phyloP scores from a whole-genome alignment of 2,113 vertebrate genomes.

The human region GRCh38 chr1:17199501-17200000 shows the following conservation, averaged over 20 bases:
- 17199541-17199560: no score
- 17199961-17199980: rapidly evolving
- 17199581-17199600: rapidly evolving
- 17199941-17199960: background rate
- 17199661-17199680: background rate
- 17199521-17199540: background rate
- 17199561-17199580: background rate
- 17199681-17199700: background rate
- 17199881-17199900: background rate
- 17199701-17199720: background rate
- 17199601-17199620: background rate
- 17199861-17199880: background rate
- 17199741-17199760: background rate
- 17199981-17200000: background rate
- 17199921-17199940: background rate
- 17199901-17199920: no score
- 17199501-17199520: background rate
- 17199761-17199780: background rate
- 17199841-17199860: background rate
- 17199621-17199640: background rate
- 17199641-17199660: rapidly evolving
- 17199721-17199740: background rate
- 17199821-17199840: background rate
- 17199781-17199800: background rate
- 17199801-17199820: background rate